Conservation (phyloP, 1,140 invertebrate species). For the Atta colombica region DNA sequence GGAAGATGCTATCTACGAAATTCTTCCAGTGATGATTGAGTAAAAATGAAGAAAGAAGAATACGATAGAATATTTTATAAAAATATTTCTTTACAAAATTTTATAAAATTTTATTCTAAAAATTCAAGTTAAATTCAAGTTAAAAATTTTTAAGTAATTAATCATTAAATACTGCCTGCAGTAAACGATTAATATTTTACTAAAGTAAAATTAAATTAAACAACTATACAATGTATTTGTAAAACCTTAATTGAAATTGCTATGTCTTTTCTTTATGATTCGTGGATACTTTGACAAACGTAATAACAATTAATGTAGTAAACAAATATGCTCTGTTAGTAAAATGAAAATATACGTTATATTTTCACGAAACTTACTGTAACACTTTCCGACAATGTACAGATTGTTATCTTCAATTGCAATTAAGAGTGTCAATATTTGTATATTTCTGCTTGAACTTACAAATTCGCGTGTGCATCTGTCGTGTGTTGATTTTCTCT, state of each 20-base stretch:
- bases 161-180: background rate
- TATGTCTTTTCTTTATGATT: background rate
- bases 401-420: conserved; percentile 38
- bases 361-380: background rate
- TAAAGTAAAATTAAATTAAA: conserved; percentile 1
- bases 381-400: background rate
- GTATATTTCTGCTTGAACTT: conserved; percentile 26
- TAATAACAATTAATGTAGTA: background rate
- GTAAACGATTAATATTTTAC: background rate
- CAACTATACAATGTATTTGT: background rate
- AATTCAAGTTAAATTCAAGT: background rate
- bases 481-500: conserved; percentile 31
- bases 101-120: too few relatives aligned
- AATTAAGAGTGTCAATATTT: conserved; percentile 44
- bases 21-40: background rate
- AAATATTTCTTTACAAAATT: background rate
- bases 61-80: background rate
- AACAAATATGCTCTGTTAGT: background rate
- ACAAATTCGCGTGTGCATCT: background rate
- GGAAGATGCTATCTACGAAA: background rate
- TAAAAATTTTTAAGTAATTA: background rate
- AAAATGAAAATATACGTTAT: background rate
- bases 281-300: background rate
- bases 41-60: background rate
- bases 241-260: background rate